phyloP scores from a whole-genome alignment of 2,797 vertebrate species.

The Scyliorhinus canicula region DNA sequence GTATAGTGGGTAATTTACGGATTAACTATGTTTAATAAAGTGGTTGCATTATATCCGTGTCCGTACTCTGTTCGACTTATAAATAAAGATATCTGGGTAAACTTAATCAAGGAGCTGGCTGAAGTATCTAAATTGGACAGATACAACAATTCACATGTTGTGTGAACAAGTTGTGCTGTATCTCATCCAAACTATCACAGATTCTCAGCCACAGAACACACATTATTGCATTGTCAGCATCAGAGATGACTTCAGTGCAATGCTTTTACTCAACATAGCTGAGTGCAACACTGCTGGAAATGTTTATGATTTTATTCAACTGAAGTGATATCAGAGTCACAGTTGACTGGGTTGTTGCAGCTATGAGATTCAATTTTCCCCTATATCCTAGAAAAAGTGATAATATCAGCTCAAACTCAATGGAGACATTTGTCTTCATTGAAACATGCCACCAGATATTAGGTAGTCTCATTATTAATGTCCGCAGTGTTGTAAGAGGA shows the following conservation, averaged over 20 bases:
- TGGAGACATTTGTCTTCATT: not conserved
- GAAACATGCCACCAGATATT: not conserved
- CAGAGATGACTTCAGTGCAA: not conserved
- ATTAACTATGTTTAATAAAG: too few relatives aligned
- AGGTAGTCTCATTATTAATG: not conserved
- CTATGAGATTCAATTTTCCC: not conserved
- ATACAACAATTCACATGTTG: too few relatives aligned
- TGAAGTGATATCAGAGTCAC: not conserved
- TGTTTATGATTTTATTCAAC: not conserved
- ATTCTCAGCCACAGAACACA: not conserved
- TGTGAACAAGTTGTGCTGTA: too few relatives aligned
- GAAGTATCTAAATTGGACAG: too few relatives aligned
- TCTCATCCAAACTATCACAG: not conserved
- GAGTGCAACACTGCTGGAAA: not conserved
- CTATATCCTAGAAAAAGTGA: not conserved
- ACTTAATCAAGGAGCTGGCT: too few relatives aligned
- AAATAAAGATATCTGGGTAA: too few relatives aligned
- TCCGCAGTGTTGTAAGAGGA: not conserved
- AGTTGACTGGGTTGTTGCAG: not conserved
- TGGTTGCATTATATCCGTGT: too few relatives aligned
- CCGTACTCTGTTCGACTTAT: too few relatives aligned
- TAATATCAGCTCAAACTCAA: not conserved
- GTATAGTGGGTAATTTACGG: too few relatives aligned
- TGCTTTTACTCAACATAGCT: not conserved
- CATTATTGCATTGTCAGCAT: not conserved